Percentiles rank a stretch among this genome's conserved stretches.
Evolutionary conservation across 2,113 vertebrate species (phyloP).

Genomic region (Zootoca vivipara): DNA sequence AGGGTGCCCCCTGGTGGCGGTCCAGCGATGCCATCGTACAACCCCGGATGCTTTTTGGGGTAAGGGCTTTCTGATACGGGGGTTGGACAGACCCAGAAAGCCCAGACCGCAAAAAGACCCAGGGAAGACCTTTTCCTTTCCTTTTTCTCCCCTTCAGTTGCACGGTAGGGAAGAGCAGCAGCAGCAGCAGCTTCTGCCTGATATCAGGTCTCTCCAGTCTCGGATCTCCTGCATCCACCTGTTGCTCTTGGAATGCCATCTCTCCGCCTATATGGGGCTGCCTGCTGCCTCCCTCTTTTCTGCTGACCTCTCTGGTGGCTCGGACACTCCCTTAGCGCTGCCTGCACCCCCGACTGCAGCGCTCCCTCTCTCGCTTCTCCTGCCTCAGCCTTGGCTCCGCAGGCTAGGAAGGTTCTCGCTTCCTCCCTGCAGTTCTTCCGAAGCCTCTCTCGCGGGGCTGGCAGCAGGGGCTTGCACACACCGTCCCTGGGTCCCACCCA

Average conservation of each 20-base stretch:
- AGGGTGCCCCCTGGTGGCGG: not conserved
- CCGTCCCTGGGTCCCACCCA: not conserved
- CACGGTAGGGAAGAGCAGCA: not conserved
- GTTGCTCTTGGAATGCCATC: not conserved
- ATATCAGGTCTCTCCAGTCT: not conserved
- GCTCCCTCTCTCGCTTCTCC: not conserved
- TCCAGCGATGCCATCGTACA: constrained; percentile 44
- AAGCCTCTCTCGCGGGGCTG: not conserved
- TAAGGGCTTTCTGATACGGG: constrained; percentile 59
- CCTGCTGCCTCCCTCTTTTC: not conserved
- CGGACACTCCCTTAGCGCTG: not conserved
- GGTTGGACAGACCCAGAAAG: constrained; percentile 57
- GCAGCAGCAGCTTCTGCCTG: not conserved
- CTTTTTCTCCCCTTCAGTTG: not conserved
- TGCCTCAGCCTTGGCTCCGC: not conserved
- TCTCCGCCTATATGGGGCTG: not conserved
- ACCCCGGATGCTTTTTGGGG: constrained; percentile 57
- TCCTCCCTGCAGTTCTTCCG: not conserved
- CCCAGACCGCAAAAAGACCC: constrained; percentile 60
- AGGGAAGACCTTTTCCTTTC: constrained; percentile 22
- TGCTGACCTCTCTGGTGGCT: not conserved
- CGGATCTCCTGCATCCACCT: not conserved
- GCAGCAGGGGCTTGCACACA: not conserved
- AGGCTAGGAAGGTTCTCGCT: not conserved
- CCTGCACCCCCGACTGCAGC: not conserved